phyloP scores from a whole-genome alignment of 2,797 vertebrate genomes.

The Anniella stebbinsi region DNA sequence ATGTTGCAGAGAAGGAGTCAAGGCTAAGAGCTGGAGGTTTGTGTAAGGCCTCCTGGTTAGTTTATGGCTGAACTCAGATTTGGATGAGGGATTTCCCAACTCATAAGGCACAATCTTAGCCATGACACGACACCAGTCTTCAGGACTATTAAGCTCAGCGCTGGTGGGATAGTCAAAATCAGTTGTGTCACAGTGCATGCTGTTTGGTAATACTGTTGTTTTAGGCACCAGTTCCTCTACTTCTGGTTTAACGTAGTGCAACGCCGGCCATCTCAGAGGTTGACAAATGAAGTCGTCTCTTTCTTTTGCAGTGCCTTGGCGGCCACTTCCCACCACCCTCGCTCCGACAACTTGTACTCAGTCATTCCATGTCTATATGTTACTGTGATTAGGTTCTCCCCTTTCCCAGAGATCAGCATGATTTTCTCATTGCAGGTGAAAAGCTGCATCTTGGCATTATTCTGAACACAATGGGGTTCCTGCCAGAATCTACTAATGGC shows the following conservation, averaged over 20 bases:
- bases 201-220: too few relatives aligned
- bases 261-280: too few relatives aligned
- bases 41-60: not conserved
- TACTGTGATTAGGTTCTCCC: not conserved
- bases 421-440: not conserved
- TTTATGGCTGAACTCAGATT: not conserved
- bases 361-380: not conserved
- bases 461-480: not conserved
- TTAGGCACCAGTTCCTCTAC: too few relatives aligned
- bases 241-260: too few relatives aligned
- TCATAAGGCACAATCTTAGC: too few relatives aligned
- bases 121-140: too few relatives aligned
- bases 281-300: not conserved
- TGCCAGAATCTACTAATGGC: not conserved
- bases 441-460: slow-evolving; percentile 1
- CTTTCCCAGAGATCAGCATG: not conserved
- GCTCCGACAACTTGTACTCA: not conserved
- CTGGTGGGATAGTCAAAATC: too few relatives aligned
- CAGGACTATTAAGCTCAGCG: too few relatives aligned
- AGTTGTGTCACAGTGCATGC: too few relatives aligned
- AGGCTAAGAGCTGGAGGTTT: not conserved
- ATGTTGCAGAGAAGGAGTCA: not conserved
- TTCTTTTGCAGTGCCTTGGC: not conserved
- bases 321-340: slow-evolving; percentile 10
- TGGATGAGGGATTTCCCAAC: not conserved